Conservation (phyloP, 2,888 invertebrate species). For the Parnassius smintheus region DNA sequence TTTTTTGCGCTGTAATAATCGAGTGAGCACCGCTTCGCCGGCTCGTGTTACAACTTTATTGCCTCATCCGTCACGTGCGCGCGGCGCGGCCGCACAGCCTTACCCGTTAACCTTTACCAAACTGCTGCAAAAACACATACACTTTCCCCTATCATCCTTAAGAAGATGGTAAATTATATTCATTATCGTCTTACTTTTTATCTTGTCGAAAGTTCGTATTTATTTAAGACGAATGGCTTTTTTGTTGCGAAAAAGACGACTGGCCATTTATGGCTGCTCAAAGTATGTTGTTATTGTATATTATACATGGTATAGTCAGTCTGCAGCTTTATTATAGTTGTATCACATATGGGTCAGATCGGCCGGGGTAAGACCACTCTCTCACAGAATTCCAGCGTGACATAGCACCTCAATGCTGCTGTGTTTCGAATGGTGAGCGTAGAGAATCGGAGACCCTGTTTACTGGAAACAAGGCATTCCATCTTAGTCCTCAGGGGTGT, state of each 20-base stretch:
- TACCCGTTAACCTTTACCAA: neutral
- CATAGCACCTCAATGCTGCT: too few species aligned
- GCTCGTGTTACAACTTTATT: neutral
- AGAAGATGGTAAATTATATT: neutral
- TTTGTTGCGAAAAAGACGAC: constrained; percentile 7
- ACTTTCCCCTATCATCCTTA: constrained; percentile 2
- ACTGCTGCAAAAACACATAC: neutral
- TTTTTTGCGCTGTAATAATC: neutral
- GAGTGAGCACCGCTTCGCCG: neutral
- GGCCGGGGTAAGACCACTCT: too few species aligned
- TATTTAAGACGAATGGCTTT: constrained; percentile 8
- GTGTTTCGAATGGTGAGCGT: too few species aligned
- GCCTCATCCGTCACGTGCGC: constrained; percentile 5
- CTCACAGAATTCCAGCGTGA: too few species aligned
- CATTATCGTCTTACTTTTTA: neutral
- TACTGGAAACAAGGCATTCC: too few species aligned
- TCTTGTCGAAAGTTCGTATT: neutral
- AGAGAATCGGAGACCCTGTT: too few species aligned
- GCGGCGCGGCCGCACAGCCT: too few species aligned
- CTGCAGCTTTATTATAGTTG: too few species aligned
- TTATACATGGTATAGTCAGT: too few species aligned
- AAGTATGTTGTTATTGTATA: neutral
- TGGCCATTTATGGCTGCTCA: neutral
- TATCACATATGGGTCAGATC: too few species aligned
- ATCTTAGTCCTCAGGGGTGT: too few species aligned